A percentile compares a stretch with the other conserved stretches of the same genome.
phyloP scores from a whole-genome alignment of 2,888 invertebrate genomes.

The Mimachlamys varia region DNA sequence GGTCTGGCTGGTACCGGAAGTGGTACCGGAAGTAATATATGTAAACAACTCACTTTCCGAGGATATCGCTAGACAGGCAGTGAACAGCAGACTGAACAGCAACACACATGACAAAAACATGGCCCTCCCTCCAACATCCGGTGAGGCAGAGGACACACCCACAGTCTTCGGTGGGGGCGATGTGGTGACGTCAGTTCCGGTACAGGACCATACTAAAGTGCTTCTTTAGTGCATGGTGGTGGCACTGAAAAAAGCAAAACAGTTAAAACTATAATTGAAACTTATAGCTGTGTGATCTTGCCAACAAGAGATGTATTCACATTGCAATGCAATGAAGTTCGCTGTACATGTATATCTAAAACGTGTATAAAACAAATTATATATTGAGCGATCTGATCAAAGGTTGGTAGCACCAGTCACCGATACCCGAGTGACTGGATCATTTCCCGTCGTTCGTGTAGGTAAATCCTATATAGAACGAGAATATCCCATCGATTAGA shows the following conservation, averaged over 20 bases:
- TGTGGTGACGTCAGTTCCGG: background rate
- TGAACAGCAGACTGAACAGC: conserved; percentile 24
- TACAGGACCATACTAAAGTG: background rate
- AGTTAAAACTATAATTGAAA: no score
- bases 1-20: background rate
- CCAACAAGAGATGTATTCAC: no score
- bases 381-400: background rate
- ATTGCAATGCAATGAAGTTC: background rate
- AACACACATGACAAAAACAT: conserved; percentile 33
- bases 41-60: conserved; percentile 13
- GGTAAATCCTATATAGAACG: background rate
- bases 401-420: background rate
- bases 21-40: background rate
- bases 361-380: background rate
- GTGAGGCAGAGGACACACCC: conserved; percentile 5
- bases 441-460: background rate
- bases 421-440: background rate
- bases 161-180: background rate
- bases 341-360: background rate
- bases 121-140: conserved; percentile 36
- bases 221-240: background rate
- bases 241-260: background rate
- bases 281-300: no score
- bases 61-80: conserved; percentile 17
- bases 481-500: conserved; percentile 9